Base-by-base conservation (phyloP, 1,140 invertebrate species). In the Saccostrea cuccullata region DNA sequence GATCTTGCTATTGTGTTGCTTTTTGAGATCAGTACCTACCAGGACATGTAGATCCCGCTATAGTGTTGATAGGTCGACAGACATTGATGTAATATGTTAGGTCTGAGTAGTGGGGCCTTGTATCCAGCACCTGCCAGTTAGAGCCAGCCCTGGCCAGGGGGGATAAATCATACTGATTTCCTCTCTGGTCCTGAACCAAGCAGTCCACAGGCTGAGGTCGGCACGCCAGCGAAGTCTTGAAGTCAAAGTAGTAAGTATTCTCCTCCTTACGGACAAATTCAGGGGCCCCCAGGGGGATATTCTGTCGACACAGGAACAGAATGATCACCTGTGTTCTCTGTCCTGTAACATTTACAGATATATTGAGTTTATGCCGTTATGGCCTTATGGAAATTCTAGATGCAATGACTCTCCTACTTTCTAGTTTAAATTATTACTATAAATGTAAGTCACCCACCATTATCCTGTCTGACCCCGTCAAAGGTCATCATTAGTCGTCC, bases 71-170 rank as follows among this genome's bases (percentile, higher is more conserved):
- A 2, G 94, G 94, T 60, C 92, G 82, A 86, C 94, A 94, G 2
- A 94, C 92, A 90, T 94, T 94, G 85, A 94, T 93, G 88, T 92
- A 90, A 60, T 94, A 94, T 12, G 86, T 87, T 26, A 91, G 23
- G 55, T 92, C 89, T 1, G 64, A 82, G 60, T 92, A 87, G 1
- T 13, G 58, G 3, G 83, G 82, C 36, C 91, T 87, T 17, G 89
- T 88, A 82, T 94, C 93, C 12, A 86, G 26, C 17, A 92, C 92
- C 4, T 87, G 85, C 91, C 91, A 94, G 85, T 91, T 91, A 26
- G 82, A 60, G 9, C 56, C 85, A 3, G 85, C 55, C n/a, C 89
- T 91, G 13, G 91, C 90, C 40, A 94, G 85, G 11, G 91, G 87
- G 40, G 88, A 88, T 15, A 94, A 89, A 84, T 94, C 92, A 91